Evolutionary conservation across 2,888 invertebrate species (phyloP).

Genomic region (Nephrotoma appendiculata): DNA sequence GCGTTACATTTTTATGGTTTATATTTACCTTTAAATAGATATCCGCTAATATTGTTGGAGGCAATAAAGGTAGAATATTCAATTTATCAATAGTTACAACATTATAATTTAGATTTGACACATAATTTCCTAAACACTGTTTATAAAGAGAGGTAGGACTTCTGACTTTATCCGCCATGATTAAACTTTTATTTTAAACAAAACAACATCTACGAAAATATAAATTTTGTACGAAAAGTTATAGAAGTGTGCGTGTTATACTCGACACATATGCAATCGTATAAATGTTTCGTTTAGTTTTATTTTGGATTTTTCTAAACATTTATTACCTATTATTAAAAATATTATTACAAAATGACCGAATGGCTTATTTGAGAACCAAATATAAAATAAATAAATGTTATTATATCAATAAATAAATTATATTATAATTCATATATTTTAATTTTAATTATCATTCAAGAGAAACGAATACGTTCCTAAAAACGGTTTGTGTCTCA

Average conservation of each 20-base stretch:
- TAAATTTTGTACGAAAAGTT: neutral
- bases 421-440: too few relatives aligned
- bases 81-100: slow-evolving; percentile 24
- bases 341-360: too few relatives aligned
- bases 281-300: neutral
- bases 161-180: slow-evolving; percentile 18
- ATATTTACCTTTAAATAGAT: slow-evolving; percentile 29
- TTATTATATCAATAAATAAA: too few relatives aligned
- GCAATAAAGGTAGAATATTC: slow-evolving; percentile 24
- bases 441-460: too few relatives aligned
- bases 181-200: slow-evolving; percentile 3
- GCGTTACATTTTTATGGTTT: neutral
- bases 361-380: too few relatives aligned
- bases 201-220: neutral
- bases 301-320: neutral
- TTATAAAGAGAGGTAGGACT: slow-evolving; percentile 23
- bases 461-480: too few relatives aligned
- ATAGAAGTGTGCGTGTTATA: neutral
- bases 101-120: slow-evolving; percentile 24
- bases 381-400: too few relatives aligned
- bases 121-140: slow-evolving; percentile 22
- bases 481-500: too few relatives aligned
- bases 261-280: neutral
- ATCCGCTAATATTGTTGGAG: slow-evolving; percentile 27
- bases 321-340: neutral